A percentile compares a stretch with the other conserved stretches of the same genome.
These are phyloP conservation scores for Melanogrammus aeglefinus DNA, from an alignment of 2,797 vertebrate species.

Conservation along the genomic window DNA sequence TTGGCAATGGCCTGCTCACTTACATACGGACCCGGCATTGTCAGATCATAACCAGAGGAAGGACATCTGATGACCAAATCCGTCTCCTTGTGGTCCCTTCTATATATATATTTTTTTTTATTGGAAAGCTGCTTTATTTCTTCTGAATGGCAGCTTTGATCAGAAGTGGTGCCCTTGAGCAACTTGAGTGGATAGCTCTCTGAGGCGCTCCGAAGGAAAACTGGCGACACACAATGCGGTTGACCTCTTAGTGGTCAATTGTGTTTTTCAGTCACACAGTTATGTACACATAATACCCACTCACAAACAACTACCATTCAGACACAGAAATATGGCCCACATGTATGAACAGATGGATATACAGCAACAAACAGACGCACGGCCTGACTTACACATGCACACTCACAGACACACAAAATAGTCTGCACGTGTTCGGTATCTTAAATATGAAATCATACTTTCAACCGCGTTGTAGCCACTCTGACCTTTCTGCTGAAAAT, in stretches of 20 bases:
- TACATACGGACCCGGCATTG: too few species aligned
- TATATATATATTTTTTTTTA: background rate
- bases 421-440: conserved; percentile 14
- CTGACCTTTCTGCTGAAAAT: conserved; percentile 42
- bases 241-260: background rate
- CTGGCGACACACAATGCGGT: too few species aligned
- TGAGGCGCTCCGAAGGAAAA: background rate
- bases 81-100: background rate
- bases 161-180: background rate
- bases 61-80: too few species aligned
- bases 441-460: conserved; percentile 30
- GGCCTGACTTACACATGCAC: background rate
- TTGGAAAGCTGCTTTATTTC: background rate
- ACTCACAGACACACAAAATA: conserved; percentile 9
- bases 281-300: background rate
- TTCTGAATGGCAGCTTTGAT: background rate
- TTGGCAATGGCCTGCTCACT: too few species aligned
- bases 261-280: background rate
- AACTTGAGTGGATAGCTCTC: background rate
- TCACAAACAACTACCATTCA: background rate
- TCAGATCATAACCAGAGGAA: too few species aligned
- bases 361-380: background rate
- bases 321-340: background rate
- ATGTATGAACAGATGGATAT: background rate
- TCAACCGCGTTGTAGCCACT: conserved; percentile 27